Base-by-base conservation (phyloP, 2,797 vertebrate species). In the Sebastes dallii region DNA sequence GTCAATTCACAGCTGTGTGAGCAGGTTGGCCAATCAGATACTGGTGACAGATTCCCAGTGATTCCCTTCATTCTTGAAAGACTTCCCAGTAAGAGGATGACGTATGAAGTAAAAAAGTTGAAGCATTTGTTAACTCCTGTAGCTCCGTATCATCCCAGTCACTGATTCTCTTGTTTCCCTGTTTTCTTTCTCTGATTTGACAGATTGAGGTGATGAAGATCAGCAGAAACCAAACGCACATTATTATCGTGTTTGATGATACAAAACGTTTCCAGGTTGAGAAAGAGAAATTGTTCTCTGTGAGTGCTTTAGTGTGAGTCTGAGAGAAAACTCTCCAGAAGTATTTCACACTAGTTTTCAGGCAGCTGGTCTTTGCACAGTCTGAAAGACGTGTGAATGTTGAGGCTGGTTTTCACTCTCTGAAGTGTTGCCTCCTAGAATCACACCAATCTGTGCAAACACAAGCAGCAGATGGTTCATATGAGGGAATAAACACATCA, bases 391-490 rank as follows among this genome's bases (percentile, higher is more conserved):
- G 59, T 75, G 78, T 67, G 75, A 78, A 67, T 1, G 55, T 20
- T 6, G 60, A 62, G 34, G 12, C 27, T 20, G 54, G 20, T 66
- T 71, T 69, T 71, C 70, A 18, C 32, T 29, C 56, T 72, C 54
- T 60, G 55, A 78, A 30, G 79, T 69, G 80, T 55, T 36, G 22
- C 29, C 80, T 82, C 68, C 52, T 29, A 29, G 72, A 72, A 55
- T 76, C 72, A 36, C 79, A 65, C 32, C 50, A 9, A 3, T 14
- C 32, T 12, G 71, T 64, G 66, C 27, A 16, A 56, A 18, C 58
- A 65, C 70, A 14, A 27, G 66, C 71, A 75, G 79, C 79, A 78
- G 80, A 77, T 66, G 84, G 75, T 76, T 76, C n/a, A 4, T 16
- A 5, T 25, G 18, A 30, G 27, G 10, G 61, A 71, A 61, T 6